Evolutionary conservation across 2,888 invertebrate species (phyloP).

Genomic region (Macrosiphum euphorbiae): DNA sequence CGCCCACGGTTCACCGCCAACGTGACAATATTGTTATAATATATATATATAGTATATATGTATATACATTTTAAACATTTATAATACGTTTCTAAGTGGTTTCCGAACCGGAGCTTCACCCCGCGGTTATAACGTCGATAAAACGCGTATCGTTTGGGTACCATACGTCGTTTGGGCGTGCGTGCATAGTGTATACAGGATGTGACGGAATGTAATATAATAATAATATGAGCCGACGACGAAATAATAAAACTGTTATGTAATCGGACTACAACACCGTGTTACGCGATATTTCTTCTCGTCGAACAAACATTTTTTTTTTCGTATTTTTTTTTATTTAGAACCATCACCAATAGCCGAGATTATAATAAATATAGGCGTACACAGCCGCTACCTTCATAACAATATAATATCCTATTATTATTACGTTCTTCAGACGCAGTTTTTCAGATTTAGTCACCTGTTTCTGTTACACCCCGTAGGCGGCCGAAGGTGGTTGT

Average conservation of each 20-base stretch:
- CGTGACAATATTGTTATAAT: background rate
- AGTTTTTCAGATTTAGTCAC: background rate
- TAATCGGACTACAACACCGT: background rate
- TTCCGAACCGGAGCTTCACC: background rate
- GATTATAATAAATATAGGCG: background rate
- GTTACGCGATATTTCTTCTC: background rate
- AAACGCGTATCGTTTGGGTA: background rate
- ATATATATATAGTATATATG: background rate
- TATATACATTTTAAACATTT: background rate
- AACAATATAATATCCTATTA: background rate
- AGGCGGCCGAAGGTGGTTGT: background rate
- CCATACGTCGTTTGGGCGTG: background rate
- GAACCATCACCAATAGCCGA: background rate
- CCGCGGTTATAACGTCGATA: background rate
- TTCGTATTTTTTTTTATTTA: background rate
- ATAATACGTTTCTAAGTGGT: conserved; percentile 15
- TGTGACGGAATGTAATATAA: background rate
- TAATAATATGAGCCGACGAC: background rate
- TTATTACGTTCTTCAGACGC: background rate
- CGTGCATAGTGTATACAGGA: background rate
- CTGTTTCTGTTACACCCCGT: background rate
- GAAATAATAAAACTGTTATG: too few species aligned
- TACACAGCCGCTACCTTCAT: background rate
- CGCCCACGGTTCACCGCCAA: background rate
- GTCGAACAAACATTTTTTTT: background rate